Conservation (phyloP, 1,140 invertebrate genomes). For the Temnothorax nylanderi region DNA sequence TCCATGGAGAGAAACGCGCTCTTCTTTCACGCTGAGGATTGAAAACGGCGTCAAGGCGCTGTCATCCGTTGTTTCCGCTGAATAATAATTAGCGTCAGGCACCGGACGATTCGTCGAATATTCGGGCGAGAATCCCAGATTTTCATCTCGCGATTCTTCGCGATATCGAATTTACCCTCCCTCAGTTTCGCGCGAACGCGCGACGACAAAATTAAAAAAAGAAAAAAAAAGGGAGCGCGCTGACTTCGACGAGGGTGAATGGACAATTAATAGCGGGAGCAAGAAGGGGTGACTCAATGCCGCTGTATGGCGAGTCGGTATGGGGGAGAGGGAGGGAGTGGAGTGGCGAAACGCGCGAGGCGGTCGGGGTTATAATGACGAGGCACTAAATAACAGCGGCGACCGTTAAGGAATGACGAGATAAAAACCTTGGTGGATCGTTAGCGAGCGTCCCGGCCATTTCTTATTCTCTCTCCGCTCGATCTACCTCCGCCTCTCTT, state of each 20-base stretch:
- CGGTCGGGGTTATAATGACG: conserved; percentile 72
- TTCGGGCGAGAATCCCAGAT: conserved; percentile 19
- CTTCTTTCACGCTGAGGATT: background rate
- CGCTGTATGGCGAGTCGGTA: background rate
- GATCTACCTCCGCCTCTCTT: conserved; percentile 29
- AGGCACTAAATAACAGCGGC: conserved; percentile 75
- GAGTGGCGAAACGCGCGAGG: conserved; percentile 42
- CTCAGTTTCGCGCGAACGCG: background rate
- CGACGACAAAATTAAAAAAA: conserved; percentile 39
- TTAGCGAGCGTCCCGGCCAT: conserved; percentile 74
- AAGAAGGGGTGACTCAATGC: conserved; percentile 35
- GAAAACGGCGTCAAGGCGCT: background rate
- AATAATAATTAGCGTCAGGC: conserved; percentile 32
- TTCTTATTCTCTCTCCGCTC: conserved; percentile 72
- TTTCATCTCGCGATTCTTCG: conserved; percentile 46
- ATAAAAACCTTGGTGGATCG: conserved; percentile 76
- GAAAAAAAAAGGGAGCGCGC: conserved; percentile 24
- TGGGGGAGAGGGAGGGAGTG: background rate
- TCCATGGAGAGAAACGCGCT: background rate
- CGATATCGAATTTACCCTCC: conserved; percentile 54
- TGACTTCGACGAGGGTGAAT: conserved; percentile 65
- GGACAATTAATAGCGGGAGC: conserved; percentile 71
- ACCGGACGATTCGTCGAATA: conserved; percentile 12
- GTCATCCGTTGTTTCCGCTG: conserved; percentile 29
- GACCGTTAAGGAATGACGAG: conserved; percentile 76